Evolutionary conservation across 1,140 invertebrate species (phyloP).

Genomic region (Micrasema longulum): DNA sequence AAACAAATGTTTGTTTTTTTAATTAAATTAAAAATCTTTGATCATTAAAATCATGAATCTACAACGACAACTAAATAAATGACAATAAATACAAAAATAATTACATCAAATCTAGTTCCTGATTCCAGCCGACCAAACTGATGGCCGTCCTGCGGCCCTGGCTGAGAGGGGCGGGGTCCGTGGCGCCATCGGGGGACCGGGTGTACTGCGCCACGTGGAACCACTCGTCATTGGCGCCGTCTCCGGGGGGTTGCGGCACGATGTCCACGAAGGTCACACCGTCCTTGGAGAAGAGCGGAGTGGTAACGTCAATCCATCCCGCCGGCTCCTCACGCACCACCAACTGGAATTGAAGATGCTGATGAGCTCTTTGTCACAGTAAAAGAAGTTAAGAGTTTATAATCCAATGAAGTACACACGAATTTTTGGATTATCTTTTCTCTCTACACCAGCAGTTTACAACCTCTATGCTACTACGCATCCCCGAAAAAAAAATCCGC

Average conservation of each 20-base stretch:
- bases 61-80: too few species aligned
- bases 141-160: slow-evolving; percentile 64
- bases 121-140: slow-evolving; percentile 64
- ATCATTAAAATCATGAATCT: too few species aligned
- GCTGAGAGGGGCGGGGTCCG: slow-evolving; percentile 44
- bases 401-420: background rate
- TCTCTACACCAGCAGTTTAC: too few species aligned
- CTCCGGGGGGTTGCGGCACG: slow-evolving; percentile 58
- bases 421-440: background rate
- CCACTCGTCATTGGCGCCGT: slow-evolving; percentile 58
- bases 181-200: slow-evolving; percentile 56
- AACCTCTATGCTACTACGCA: too few species aligned
- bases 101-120: slow-evolving; percentile 61
- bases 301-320: slow-evolving; percentile 65
- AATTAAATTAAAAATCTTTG: too few species aligned
- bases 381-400: background rate
- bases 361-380: background rate
- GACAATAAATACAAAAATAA: too few species aligned
- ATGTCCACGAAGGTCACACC: slow-evolving; percentile 59
- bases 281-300: slow-evolving; percentile 59
- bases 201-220: slow-evolving; percentile 63
- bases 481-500: too few species aligned
- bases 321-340: slow-evolving; percentile 60
- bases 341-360: too few species aligned
- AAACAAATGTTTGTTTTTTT: too few species aligned